Conservation (phyloP, 2,888 invertebrate genomes). For the Dasypogon diadema region DNA sequence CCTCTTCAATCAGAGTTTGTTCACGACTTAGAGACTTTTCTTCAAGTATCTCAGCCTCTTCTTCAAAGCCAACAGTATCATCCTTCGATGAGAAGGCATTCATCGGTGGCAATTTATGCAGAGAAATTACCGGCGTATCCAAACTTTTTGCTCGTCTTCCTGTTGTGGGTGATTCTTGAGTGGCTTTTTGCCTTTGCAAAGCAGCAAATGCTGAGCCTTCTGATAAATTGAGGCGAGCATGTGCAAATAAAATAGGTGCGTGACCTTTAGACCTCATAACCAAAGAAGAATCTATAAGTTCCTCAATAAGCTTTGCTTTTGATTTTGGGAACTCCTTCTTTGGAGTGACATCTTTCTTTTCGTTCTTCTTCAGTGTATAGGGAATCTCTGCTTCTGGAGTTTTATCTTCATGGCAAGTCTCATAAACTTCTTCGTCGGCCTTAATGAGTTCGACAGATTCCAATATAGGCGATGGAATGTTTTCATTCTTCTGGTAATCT, state of each 20-base stretch:
- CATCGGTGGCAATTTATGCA: conserved; percentile 83
- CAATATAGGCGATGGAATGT: conserved; percentile 75
- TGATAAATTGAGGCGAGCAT: conserved; percentile 83
- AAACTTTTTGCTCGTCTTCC: conserved; percentile 85
- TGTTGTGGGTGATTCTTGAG: conserved; percentile 79
- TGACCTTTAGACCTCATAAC: conserved; percentile 78
- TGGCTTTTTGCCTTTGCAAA: conserved; percentile 81
- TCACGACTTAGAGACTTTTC: conserved; percentile 71
- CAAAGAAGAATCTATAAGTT: conserved; percentile 77
- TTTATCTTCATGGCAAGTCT: conserved; percentile 67
- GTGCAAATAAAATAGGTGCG: conserved; percentile 83
- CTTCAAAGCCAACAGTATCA: conserved; percentile 84
- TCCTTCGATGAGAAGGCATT: conserved; percentile 91
- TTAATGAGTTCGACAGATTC: conserved; percentile 74
- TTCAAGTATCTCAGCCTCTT: conserved; percentile 74
- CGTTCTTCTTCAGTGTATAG: conserved; percentile 65
- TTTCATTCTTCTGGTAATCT: conserved; percentile 73
- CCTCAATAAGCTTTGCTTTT: conserved; percentile 75
- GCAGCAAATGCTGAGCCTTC: conserved; percentile 85
- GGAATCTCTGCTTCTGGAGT: conserved; percentile 73
- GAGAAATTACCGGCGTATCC: conserved; percentile 85
- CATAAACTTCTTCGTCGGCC: conserved; percentile 72
- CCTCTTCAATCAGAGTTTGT: conserved; percentile 71
- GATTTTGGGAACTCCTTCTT: conserved; percentile 61
- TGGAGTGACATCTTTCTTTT: conserved; percentile 55